Percentiles rank a stretch among this genome's conserved stretches.
These are phyloP conservation scores for Sebastes melanostomus DNA, from an alignment of 2,797 vertebrate genomes.

Conservation along the genomic window DNA sequence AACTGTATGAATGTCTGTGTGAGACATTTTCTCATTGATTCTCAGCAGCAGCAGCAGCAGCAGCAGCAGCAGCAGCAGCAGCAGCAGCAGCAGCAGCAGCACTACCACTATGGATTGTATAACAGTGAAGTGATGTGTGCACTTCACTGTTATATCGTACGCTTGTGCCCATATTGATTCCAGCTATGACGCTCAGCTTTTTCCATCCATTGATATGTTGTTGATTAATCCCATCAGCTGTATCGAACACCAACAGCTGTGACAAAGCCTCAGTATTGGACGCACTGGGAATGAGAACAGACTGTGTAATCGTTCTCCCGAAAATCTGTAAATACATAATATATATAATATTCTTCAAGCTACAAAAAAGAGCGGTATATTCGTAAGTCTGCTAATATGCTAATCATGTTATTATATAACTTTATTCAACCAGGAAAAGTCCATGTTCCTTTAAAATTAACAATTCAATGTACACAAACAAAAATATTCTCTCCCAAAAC, in stretches of 20 bases:
- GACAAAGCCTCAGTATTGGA: too few relatives aligned
- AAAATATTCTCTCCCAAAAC: not conserved
- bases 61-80: not conserved
- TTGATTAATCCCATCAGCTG: not conserved
- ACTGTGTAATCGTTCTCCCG: too few relatives aligned
- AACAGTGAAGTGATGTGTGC: not conserved
- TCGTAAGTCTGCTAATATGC: not conserved
- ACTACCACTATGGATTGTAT: not conserved
- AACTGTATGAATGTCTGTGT: not conserved
- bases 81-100: not conserved
- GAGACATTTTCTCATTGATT: not conserved
- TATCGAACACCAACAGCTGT: not conserved
- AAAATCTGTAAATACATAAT: too few relatives aligned
- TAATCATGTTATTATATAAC: not conserved
- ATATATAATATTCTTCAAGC: not conserved
- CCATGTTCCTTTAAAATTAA: not conserved
- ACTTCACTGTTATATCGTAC: not conserved
- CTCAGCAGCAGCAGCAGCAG: not conserved
- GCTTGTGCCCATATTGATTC: not conserved
- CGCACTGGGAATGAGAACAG: rapidly evolving
- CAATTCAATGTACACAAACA: not conserved
- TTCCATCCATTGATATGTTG: not conserved
- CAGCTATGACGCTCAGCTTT: not conserved
- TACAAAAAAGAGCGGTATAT: not conserved
- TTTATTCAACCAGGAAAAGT: not conserved